Conservation (phyloP, 2,797 vertebrate genomes). For the Toxotes lorentzi region DNA sequence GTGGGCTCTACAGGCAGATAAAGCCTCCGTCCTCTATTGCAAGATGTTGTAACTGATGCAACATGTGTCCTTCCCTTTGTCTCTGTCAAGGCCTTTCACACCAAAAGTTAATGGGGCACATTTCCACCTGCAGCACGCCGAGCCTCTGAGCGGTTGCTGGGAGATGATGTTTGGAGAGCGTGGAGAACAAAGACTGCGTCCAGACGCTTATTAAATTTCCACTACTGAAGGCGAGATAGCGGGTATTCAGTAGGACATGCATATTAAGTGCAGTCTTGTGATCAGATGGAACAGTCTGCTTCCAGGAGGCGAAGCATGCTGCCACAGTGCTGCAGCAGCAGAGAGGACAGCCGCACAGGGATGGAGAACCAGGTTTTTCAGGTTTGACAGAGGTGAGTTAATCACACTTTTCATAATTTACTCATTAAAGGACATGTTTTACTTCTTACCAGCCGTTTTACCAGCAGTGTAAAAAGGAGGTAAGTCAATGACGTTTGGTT, state of each 20-base stretch:
- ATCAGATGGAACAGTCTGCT: conserved; percentile 45
- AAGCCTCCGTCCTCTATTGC: not conserved
- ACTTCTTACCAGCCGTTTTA: too few relatives aligned
- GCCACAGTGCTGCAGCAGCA: conserved; percentile 3
- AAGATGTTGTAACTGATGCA: not conserved
- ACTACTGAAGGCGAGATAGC: conserved; percentile 10
- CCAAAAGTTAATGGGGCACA: conserved; percentile 11
- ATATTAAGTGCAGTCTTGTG: conserved; percentile 27
- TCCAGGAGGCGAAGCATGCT: conserved; percentile 24
- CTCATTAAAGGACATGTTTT: not conserved
- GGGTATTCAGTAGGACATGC: conserved; percentile 3
- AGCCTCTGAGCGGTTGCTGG: conserved; percentile 72
- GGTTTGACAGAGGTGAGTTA: conserved; percentile 65
- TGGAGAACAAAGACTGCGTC: conserved; percentile 45
- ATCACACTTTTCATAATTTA: not conserved
- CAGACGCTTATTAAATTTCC: conserved; percentile 83
- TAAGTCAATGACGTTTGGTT: too few relatives aligned
- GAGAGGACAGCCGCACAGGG: conserved; percentile 7
- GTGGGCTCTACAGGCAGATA: not conserved
- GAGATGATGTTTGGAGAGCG: conserved; percentile 81
- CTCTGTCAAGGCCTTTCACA: conserved; percentile 2
- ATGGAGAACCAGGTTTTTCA: conserved; percentile 43
- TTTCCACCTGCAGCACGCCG: conserved; percentile 13
- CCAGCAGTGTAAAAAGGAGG: too few relatives aligned
- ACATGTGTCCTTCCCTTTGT: not conserved